Evolutionary conservation across 2,888 invertebrate species (phyloP).

Genomic region (Altica lythri): DNA sequence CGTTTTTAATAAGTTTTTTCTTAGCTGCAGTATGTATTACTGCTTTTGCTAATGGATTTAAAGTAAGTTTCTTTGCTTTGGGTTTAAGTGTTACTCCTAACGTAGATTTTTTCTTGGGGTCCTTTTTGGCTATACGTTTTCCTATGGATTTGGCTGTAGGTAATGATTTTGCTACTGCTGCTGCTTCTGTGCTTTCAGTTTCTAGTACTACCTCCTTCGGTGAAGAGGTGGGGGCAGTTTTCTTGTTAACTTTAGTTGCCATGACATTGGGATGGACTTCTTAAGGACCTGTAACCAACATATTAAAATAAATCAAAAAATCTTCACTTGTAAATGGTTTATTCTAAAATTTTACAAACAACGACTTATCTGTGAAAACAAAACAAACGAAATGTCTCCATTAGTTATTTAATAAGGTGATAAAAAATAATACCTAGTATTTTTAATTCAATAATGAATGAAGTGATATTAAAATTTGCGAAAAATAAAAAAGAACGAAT

Average conservation of each 20-base stretch:
- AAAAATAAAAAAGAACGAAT: too few relatives aligned
- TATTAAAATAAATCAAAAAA: neutral
- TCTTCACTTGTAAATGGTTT: too few relatives aligned
- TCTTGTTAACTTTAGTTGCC: conserved; percentile 57
- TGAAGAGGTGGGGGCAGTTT: conserved; percentile 42
- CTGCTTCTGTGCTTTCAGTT: conserved; percentile 35
- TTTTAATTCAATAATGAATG: too few relatives aligned
- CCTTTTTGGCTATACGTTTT: conserved; percentile 39
- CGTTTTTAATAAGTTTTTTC: conserved; percentile 52
- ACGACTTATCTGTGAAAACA: too few relatives aligned
- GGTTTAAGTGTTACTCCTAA: conserved; percentile 48
- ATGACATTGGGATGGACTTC: conserved; percentile 51
- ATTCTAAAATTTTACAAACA: too few relatives aligned
- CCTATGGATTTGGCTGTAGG: conserved; percentile 34
- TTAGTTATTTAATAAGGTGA: too few relatives aligned
- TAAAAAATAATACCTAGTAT: too few relatives aligned
- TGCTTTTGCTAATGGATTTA: conserved; percentile 46
- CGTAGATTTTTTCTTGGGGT: conserved; percentile 38
- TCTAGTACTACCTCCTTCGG: conserved; percentile 48
- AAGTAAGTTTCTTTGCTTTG: conserved; percentile 44
- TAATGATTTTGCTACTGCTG: conserved; percentile 16
- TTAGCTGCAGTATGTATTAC: conserved; percentile 47
- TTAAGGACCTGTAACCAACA: conserved; percentile 25
- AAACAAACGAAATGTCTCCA: too few relatives aligned
- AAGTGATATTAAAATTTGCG: too few relatives aligned